These are phyloP conservation scores for Maccullochella peelii DNA, from an alignment of 2,113 vertebrate genomes.

Conservation along the genomic window DNA sequence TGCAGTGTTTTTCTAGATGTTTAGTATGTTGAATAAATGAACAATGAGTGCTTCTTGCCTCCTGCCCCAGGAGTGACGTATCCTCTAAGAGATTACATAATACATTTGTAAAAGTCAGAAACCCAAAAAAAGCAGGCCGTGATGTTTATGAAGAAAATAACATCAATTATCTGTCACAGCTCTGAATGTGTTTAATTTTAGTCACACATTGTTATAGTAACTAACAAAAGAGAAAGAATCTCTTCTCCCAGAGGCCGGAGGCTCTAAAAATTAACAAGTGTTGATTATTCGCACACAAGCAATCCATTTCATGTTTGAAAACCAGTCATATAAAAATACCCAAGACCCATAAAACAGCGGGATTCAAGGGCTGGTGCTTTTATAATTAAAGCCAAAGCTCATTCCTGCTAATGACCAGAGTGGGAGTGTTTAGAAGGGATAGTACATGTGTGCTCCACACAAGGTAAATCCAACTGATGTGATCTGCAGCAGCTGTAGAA, in stretches of 20 bases:
- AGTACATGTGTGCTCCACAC: slow-evolving; percentile 58
- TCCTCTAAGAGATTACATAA: background rate
- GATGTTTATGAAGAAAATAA: slow-evolving; percentile 38
- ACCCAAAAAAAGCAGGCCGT: slow-evolving; percentile 24
- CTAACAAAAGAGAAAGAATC: slow-evolving; percentile 54
- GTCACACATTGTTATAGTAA: slow-evolving; percentile 48
- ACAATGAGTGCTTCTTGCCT: slow-evolving; percentile 1
- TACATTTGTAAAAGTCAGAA: slow-evolving; percentile 3
- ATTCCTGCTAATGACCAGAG: slow-evolving; percentile 81
- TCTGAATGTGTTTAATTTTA: slow-evolving; percentile 37
- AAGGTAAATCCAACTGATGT: slow-evolving; percentile 24
- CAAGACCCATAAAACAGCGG: slow-evolving; percentile 81
- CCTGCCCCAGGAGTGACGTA: background rate
- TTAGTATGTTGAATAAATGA: slow-evolving; percentile 6
- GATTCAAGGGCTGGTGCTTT: slow-evolving; percentile 77
- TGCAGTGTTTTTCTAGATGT: background rate
- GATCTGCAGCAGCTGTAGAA: slow-evolving; percentile 34
- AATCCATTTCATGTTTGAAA: slow-evolving; percentile 81
- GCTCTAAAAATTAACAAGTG: slow-evolving; percentile 76
- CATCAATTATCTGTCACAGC: slow-evolving; percentile 39
- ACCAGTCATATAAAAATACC: slow-evolving; percentile 84
- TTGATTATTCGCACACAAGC: slow-evolving; percentile 79
- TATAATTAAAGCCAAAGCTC: slow-evolving; percentile 81
- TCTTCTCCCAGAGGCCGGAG: slow-evolving; percentile 34
- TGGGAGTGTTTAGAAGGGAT: slow-evolving; percentile 54